These are phyloP conservation scores for Drosophila setifemur DNA, from an alignment of 1,140 invertebrate species.

Conservation along the genomic window DNA sequence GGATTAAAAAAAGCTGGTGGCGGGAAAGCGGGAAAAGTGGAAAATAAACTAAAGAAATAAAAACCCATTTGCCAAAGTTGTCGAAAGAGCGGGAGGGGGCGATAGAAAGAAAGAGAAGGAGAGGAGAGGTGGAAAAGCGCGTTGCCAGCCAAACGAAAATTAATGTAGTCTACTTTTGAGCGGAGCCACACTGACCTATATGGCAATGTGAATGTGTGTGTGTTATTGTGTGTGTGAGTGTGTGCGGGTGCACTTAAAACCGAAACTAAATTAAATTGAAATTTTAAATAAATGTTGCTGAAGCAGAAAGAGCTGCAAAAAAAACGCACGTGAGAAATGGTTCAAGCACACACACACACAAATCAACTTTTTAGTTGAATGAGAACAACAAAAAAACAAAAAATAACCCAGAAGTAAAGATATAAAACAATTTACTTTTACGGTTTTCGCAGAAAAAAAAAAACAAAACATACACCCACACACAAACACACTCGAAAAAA, in stretches of 20 bases:
- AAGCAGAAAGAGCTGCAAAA: slow-evolving; percentile 26
- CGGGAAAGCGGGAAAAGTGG: slow-evolving; percentile 1
- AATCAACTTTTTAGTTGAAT: slow-evolving; percentile 53
- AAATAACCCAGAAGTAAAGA: slow-evolving; percentile 32
- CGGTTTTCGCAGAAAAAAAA: slow-evolving; percentile 16
- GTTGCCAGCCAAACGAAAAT: slow-evolving; percentile 64
- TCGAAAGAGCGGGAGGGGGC: slow-evolving; percentile 26
- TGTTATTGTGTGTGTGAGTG: slow-evolving; percentile 14
- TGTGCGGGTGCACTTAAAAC: slow-evolving; percentile 63
- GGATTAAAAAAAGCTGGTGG: slow-evolving; percentile 22
- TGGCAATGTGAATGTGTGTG: slow-evolving; percentile 15
- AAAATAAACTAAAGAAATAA: slow-evolving; percentile 14
- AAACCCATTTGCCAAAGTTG: slow-evolving; percentile 71
- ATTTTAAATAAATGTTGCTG: slow-evolving; percentile 70
- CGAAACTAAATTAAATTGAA: slow-evolving; percentile 81
- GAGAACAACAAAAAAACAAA: slow-evolving; percentile 7
- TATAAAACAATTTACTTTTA: slow-evolving; percentile 76
- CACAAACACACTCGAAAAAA: slow-evolving; percentile 12
- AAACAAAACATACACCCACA: slow-evolving; percentile 3
- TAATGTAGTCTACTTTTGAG: slow-evolving; percentile 75
- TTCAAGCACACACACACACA: slow-evolving; percentile 27
- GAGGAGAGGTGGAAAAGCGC: not conserved
- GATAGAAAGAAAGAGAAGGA: not conserved
- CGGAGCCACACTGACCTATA: slow-evolving; percentile 66
- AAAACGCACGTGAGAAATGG: slow-evolving; percentile 63